Base-by-base conservation (phyloP, 23 tunicate species). In the Ascidia mentula region DNA sequence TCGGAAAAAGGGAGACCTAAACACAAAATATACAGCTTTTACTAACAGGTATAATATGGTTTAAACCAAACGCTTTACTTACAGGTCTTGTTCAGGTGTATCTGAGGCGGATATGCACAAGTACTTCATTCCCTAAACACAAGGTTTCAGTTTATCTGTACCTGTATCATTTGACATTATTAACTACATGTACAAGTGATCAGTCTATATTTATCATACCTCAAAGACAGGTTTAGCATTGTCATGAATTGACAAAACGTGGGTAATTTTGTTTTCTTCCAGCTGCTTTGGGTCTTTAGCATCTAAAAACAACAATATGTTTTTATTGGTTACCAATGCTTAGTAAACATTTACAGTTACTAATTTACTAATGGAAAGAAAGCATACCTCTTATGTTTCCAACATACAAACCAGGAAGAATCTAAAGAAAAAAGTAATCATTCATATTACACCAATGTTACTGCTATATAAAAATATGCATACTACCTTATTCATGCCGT, bases 401-500 rank as follows among this genome's bases (percentile, higher is more conserved):
- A 32, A 89, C 45, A 74, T 77, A 89, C 37, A 89, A 77, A 7
- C 88, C 88, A 36, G 95, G 95, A 45, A 89, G 81, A 73, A 89
- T 79, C 95, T 89, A 40, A 24, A 75, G 76, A 24, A 45, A 73
- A 40, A 65, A 36, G 38, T n/a, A n/a, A n/a, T n/a, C n/a, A n/a
- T n/a, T n/a, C n/a, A n/a, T n/a, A n/a, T n/a, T n/a, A n/a, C n/a
- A n/a, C n/a, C n/a, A n/a, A n/a, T n/a, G n/a, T n/a, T n/a, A 74
- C 40, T 31, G 33, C 0, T 31, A 0, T 30, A 18, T 35, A 17
- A 34, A 37, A 74, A 42, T 42, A 26, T 42, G n/a, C 60, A 78
- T 32, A 79, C 72, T 72, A 90, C 96, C 96, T 90, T 90, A 75
- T 85, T 85, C 89, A 90, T 90, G 36, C 96, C 96, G 76, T 90